Conservation (phyloP, 92 coral and sea anemone genomes). For the Palythoa heliodiscus region DNA sequence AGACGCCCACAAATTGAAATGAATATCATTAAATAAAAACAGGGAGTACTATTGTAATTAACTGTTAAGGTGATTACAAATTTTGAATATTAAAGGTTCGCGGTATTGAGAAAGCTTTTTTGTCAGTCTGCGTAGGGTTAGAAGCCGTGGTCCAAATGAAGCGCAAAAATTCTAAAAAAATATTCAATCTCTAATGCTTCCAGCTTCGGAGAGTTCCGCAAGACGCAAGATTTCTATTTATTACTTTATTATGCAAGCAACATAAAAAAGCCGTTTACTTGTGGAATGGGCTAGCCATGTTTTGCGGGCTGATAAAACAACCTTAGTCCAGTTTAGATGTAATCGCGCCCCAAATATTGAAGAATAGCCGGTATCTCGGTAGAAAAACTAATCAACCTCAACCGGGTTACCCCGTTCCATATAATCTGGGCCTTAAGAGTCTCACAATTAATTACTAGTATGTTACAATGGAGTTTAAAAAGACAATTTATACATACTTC, state of each 20-base stretch:
- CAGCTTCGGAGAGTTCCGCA: conserved; percentile 9
- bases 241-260: not conserved
- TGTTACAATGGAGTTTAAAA: not conserved
- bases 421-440: not conserved
- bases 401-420: not conserved
- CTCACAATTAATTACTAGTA: not conserved
- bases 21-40: conserved; percentile 6
- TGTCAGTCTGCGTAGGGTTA: conserved; percentile 6
- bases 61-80: conserved; percentile 4
- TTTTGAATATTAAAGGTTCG: not conserved
- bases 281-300: conserved; percentile 2
- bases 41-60: conserved; percentile 1
- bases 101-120: conserved; percentile 1
- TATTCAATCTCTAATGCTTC: conserved; percentile 2
- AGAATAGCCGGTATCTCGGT: not conserved
- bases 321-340: conserved; percentile 1
- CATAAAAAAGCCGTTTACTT: not conserved
- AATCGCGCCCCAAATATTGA: conserved; percentile 1
- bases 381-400: not conserved
- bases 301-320: not conserved
- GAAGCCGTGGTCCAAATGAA: not conserved
- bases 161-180: not conserved
- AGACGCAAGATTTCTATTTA: not conserved
- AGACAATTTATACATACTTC: conserved; percentile 3
- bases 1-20: not conserved